Conservation (phyloP, 2,797 vertebrate genomes). For the Sebastes oblongus region DNA sequence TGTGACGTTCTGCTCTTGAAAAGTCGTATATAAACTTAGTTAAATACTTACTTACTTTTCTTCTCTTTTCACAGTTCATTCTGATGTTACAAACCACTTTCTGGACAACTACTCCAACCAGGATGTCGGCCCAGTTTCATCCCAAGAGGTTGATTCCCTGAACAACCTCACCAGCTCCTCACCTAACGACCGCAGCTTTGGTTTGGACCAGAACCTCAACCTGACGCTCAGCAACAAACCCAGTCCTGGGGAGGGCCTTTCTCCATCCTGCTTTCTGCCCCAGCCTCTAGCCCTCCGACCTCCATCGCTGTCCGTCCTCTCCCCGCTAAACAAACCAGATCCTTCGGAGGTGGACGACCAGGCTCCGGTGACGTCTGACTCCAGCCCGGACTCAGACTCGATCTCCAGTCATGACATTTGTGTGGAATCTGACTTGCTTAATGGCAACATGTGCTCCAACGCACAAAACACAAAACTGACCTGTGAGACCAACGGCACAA, state of each 20-base stretch:
- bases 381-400: constrained; percentile 66
- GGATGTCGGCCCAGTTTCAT: constrained; percentile 26
- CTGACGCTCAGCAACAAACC: constrained; percentile 54
- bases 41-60: not conserved
- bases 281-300: constrained; percentile 57
- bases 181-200: constrained; percentile 31
- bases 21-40: not conserved
- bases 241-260: constrained; percentile 12
- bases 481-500: constrained; percentile 78
- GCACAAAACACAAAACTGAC: constrained; percentile 32
- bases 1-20: not conserved
- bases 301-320: constrained; percentile 66
- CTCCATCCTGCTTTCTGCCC: constrained; percentile 11
- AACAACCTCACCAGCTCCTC: constrained; percentile 59
- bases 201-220: constrained; percentile 75
- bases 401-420: constrained; percentile 44
- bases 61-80: constrained; percentile 59
- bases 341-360: constrained; percentile 69
- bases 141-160: constrained; percentile 50
- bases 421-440: constrained; percentile 77
- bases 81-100: constrained; percentile 63
- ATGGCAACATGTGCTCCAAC: constrained; percentile 68
- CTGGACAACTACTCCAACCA: constrained; percentile 71
- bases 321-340: constrained; percentile 72
- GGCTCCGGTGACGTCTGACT: constrained; percentile 66